Conservation (phyloP, 2,888 invertebrate genomes). For the Tinea trinotella region DNA sequence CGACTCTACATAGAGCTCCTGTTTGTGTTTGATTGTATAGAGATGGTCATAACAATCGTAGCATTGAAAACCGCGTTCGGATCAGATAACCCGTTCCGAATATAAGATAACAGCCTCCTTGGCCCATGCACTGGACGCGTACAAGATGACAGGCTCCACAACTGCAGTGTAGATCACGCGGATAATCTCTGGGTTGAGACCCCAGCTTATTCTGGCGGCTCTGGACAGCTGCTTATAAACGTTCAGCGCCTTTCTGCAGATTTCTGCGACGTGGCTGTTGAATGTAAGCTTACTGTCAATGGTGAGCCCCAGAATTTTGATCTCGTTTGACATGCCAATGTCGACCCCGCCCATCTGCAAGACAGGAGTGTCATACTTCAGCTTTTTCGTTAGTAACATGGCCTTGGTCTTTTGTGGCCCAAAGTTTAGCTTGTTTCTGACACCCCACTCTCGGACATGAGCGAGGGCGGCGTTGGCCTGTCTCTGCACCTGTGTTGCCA, state of each 20-base stretch:
- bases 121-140: slow-evolving; percentile 22
- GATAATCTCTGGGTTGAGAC: not conserved
- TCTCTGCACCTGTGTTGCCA: too few species aligned
- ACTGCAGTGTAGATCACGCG: slow-evolving; percentile 9
- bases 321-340: not conserved
- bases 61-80: too few species aligned
- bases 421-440: slow-evolving; percentile 21
- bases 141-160: slow-evolving; percentile 22
- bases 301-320: slow-evolving; percentile 9
- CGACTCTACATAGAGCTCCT: too few species aligned
- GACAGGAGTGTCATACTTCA: slow-evolving; percentile 20
- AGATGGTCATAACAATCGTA: too few species aligned
- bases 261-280: not conserved
- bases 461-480: slow-evolving; percentile 4
- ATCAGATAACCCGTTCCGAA: too few species aligned
- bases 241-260: slow-evolving; percentile 19
- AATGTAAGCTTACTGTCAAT: slow-evolving; percentile 16
- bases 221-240: slow-evolving; percentile 19
- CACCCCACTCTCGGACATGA: slow-evolving; percentile 21
- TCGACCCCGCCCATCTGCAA: slow-evolving; percentile 19
- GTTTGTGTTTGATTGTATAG: too few species aligned
- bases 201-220: slow-evolving; percentile 11
- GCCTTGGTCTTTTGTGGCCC: slow-evolving; percentile 21
- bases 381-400: slow-evolving; percentile 19
- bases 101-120: slow-evolving; percentile 14